Evolutionary conservation across 2,797 vertebrate species (phyloP).

Genomic region (Protonibea diacanthus): DNA sequence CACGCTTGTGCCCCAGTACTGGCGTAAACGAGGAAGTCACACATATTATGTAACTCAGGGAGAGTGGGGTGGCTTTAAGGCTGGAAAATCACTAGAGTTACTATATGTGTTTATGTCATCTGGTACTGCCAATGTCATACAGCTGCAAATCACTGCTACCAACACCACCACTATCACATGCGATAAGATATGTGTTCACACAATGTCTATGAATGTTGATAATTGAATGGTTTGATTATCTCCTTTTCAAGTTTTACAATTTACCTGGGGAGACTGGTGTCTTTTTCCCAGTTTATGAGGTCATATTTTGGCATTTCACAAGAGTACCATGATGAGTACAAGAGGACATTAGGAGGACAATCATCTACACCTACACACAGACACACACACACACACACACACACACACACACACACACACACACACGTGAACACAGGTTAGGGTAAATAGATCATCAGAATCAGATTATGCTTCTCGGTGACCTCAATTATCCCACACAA

Average conservation of each 20-base stretch:
- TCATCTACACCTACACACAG: background rate
- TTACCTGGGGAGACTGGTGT: background rate
- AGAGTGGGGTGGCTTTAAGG: conserved; percentile 56
- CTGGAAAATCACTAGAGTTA: conserved; percentile 75
- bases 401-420: conserved; percentile 27
- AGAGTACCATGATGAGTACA: background rate
- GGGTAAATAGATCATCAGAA: conserved; percentile 43
- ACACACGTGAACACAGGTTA: conserved; percentile 4
- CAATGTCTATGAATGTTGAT: background rate
- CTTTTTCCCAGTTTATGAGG: conserved; percentile 8
- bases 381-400: conserved; percentile 21
- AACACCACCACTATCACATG: background rate
- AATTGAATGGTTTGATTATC: background rate
- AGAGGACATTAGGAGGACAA: conserved; percentile 11
- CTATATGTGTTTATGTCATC: conserved; percentile 59
- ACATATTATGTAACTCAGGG: conserved; percentile 69
- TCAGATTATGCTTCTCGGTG: conserved; percentile 38
- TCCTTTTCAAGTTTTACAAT: conserved; percentile 3
- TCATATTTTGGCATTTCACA: conserved; percentile 32
- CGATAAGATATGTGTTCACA: too few species aligned
- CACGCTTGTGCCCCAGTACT: conserved; percentile 61
- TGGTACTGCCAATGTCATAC: conserved; percentile 32
- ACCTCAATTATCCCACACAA: conserved; percentile 54
- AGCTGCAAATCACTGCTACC: conserved; percentile 6
- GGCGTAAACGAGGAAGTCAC: conserved; percentile 70